Conservation (phyloP, 2,797 vertebrate genomes). For the Malurus splendens region DNA sequence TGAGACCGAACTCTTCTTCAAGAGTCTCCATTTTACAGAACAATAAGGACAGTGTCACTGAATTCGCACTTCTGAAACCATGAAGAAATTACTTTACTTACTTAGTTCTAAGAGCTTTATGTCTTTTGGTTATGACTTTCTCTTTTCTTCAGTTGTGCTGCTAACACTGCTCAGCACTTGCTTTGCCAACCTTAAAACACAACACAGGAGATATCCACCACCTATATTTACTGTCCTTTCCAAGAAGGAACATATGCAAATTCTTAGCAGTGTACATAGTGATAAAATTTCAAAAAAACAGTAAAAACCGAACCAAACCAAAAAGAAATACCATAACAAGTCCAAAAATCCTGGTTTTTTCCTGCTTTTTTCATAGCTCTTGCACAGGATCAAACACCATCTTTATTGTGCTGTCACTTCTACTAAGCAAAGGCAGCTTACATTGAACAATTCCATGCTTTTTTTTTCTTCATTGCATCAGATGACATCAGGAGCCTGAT, state of each 20-base stretch:
- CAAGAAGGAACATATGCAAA: not conserved
- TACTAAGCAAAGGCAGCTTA: not conserved
- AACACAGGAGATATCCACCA: not conserved
- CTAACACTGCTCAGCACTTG: not conserved
- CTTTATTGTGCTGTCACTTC: not conserved
- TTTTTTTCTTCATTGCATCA: not conserved
- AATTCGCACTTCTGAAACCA: not conserved
- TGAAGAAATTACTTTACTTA: not conserved
- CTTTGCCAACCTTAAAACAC: not conserved
- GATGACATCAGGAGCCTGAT: not conserved
- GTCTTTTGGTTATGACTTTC: not conserved
- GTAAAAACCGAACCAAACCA: not conserved
- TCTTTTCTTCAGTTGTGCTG: not conserved
- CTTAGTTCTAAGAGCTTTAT: not conserved
- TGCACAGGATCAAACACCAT: not conserved
- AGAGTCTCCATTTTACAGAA: not conserved
- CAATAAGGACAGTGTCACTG: not conserved
- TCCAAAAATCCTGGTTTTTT: not conserved
- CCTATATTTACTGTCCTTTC: not conserved
- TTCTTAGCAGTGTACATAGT: not conserved
- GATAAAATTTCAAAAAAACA: not conserved
- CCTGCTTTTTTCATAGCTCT: not conserved
- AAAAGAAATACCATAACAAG: not conserved
- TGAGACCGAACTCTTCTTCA: not conserved
- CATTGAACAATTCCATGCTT: not conserved